phyloP scores from a whole-genome alignment of 1,140 invertebrate genomes.

The Drusus annulatus region DNA sequence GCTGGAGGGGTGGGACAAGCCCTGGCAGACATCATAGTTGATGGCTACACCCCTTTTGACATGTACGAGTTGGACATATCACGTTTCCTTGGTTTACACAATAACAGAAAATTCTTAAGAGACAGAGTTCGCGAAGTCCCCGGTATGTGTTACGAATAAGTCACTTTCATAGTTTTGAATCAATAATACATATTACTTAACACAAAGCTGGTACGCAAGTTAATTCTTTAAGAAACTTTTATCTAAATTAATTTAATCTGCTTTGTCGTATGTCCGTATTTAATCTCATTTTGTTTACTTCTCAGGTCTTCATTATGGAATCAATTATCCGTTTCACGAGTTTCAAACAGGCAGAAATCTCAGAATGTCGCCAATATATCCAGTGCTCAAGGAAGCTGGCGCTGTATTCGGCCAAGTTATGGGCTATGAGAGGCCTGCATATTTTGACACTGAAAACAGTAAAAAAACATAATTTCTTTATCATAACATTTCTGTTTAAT shows the following conservation, averaged over 20 bases:
- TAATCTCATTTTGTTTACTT: too few species aligned
- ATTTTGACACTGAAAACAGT: constrained; percentile 84
- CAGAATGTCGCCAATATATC: constrained; percentile 96
- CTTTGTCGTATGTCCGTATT: too few species aligned
- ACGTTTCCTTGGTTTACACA: constrained; percentile 95
- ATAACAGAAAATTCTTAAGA: constrained; percentile 94
- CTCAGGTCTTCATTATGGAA: constrained; percentile 82
- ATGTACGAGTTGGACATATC: constrained; percentile 94
- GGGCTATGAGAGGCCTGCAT: constrained; percentile 97
- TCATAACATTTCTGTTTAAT: background rate
- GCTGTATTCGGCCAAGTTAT: constrained; percentile 99
- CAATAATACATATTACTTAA: background rate
- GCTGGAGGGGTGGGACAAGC: constrained; percentile 95
- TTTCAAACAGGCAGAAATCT: constrained; percentile 92
- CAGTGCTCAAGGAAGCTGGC: constrained; percentile 90
- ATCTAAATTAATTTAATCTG: too few species aligned
- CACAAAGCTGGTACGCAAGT: too few species aligned
- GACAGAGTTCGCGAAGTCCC: constrained; percentile 96
- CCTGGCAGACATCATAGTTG: constrained; percentile 91
- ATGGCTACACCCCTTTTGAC: constrained; percentile 86
- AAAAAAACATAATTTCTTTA: constrained; percentile 48
- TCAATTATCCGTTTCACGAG: constrained; percentile 89
- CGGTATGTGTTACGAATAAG: constrained; percentile 70
- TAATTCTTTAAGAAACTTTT: too few species aligned
- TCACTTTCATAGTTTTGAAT: background rate